These are phyloP conservation scores for Danio tinwini DNA, from an alignment of 2,797 vertebrate genomes.

Conservation along the genomic window DNA sequence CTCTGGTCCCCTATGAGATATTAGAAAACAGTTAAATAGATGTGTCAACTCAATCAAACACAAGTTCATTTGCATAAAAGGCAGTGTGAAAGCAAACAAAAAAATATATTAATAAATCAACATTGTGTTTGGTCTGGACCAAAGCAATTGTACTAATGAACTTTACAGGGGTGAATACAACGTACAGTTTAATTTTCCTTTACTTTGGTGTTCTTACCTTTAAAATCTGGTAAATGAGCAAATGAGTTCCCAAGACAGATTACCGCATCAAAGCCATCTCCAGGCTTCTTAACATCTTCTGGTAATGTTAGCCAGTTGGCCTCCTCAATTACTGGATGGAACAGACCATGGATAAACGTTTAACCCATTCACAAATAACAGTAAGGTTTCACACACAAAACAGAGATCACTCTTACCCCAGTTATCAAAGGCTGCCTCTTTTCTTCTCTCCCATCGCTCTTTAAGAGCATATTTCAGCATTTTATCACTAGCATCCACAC, in stretches of 20 bases:
- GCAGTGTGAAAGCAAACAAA: too few species aligned
- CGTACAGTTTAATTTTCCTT: background rate
- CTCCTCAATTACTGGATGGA: constrained; percentile 89
- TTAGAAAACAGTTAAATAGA: background rate
- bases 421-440: constrained; percentile 88
- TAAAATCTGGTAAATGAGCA: constrained; percentile 94
- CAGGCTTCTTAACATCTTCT: constrained; percentile 88
- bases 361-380: background rate
- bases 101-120: too few species aligned
- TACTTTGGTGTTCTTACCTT: constrained; percentile 78
- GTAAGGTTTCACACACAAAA: background rate
- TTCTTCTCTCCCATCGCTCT: constrained; percentile 92
- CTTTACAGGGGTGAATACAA: too few species aligned
- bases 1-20: constrained; percentile 89
- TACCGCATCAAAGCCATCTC: constrained; percentile 89
- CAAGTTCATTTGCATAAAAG: too few species aligned
- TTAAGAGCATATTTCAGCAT: constrained; percentile 98
- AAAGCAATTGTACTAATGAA: too few species aligned
- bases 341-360: background rate
- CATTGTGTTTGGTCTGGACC: too few species aligned
- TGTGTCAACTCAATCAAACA: background rate
- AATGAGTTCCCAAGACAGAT: constrained; percentile 98
- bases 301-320: constrained; percentile 94
- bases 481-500: constrained; percentile 98
- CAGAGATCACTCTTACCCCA: constrained; percentile 82